These are phyloP conservation scores for Pentalonia nigronervosa DNA, from an alignment of 1,140 invertebrate species.

Conservation along the genomic window DNA sequence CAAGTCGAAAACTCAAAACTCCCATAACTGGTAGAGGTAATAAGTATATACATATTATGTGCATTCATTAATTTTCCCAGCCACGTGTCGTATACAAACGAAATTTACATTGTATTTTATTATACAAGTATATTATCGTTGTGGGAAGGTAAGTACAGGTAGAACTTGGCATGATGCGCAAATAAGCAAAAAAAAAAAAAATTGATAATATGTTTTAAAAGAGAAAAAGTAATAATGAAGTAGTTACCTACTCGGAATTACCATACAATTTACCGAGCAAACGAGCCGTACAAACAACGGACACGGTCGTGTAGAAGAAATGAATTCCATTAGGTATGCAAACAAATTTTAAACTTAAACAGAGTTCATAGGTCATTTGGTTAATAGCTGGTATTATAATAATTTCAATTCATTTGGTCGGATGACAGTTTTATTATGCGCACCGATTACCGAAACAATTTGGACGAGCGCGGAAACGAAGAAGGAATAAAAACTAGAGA, in stretches of 20 bases:
- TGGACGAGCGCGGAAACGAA: not conserved
- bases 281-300: not conserved
- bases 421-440: not conserved
- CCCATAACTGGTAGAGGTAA: not conserved
- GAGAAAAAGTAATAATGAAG: not conserved
- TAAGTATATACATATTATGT: not conserved
- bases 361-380: slow-evolving; percentile 19
- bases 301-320: not conserved
- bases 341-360: slow-evolving; percentile 17
- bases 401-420: not conserved
- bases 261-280: not conserved
- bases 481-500: not conserved
- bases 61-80: not conserved
- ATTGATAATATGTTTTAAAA: not conserved
- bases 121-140: not conserved
- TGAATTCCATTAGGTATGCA: slow-evolving; percentile 22
- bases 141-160: not conserved
- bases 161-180: not conserved
- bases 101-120: not conserved
- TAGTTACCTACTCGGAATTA: not conserved
- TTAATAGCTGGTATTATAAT: not conserved
- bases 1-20: not conserved
- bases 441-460: not conserved
- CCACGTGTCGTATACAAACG: not conserved
- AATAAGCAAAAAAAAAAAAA: not conserved